phyloP scores from a whole-genome alignment of 2,113 vertebrate species.

The Sturnira hondurensis region DNA sequence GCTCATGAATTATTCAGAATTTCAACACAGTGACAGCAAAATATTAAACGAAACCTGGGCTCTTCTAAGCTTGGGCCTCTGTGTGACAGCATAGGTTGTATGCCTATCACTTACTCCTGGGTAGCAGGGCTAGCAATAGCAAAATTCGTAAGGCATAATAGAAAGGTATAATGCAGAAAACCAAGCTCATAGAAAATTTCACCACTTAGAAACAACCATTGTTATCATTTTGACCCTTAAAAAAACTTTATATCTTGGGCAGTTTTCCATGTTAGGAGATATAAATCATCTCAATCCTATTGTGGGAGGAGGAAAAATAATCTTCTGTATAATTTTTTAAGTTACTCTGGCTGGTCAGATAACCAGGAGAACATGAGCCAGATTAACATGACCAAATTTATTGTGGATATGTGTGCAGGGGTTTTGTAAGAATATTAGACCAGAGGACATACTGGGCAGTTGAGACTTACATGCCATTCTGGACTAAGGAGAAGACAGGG shows the following conservation, averaged over 20 bases:
- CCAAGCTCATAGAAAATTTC: neutral
- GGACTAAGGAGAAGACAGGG: neutral
- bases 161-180: neutral
- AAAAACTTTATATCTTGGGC: neutral
- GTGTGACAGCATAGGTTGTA: neutral
- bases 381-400: neutral
- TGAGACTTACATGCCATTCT: neutral
- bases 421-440: neutral
- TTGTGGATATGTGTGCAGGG: neutral
- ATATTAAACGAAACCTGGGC: neutral
- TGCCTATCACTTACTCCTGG: neutral
- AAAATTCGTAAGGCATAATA: neutral
- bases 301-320: neutral
- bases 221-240: neutral
- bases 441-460: neutral
- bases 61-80: neutral
- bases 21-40: neutral
- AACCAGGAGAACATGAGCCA: neutral
- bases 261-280: neutral
- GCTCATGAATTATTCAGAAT: slow-evolving; percentile 19
- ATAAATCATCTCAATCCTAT: neutral
- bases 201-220: neutral
- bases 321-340: neutral
- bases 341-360: neutral
- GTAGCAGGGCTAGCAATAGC: neutral